phyloP scores from a whole-genome alignment of 2,797 vertebrate species.

The Leuciscus waleckii region DNA sequence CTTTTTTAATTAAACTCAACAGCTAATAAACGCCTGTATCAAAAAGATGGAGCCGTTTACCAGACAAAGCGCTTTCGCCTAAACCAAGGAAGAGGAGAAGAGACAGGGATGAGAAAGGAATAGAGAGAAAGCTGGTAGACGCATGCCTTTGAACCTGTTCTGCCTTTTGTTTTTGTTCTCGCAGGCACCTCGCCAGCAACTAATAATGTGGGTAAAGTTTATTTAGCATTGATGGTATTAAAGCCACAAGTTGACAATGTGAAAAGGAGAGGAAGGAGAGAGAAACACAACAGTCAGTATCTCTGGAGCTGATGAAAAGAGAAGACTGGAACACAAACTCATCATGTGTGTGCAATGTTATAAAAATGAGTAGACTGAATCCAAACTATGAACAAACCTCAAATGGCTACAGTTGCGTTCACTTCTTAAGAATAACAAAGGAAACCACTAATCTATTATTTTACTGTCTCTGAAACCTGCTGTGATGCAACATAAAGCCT shows the following conservation, averaged over 20 bases:
- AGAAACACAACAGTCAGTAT: conserved; percentile 65
- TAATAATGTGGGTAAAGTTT: conserved; percentile 83
- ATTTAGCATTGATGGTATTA: conserved; percentile 79
- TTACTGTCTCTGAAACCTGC: conserved; percentile 20
- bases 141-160: conserved; percentile 85
- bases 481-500: conserved; percentile 11
- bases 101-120: conserved; percentile 68
- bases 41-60: conserved; percentile 85
- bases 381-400: conserved; percentile 62
- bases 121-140: conserved; percentile 77
- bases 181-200: conserved; percentile 75
- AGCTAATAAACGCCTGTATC: conserved; percentile 87
- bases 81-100: conserved; percentile 64
- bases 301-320: conserved; percentile 73
- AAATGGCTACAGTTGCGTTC: conserved; percentile 65
- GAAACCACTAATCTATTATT: conserved; percentile 35
- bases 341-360: conserved; percentile 46
- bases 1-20: conserved; percentile 89
- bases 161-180: conserved; percentile 79
- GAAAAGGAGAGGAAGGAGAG: conserved; percentile 66
- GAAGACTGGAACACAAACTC: conserved; percentile 69
- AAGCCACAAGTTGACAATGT: conserved; percentile 70
- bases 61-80: conserved; percentile 80
- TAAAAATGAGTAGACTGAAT: conserved; percentile 35
- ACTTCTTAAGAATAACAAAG: conserved; percentile 51